Base-by-base conservation (phyloP, 2,113 vertebrate species). In the Psammodynastes pulverulentus region DNA sequence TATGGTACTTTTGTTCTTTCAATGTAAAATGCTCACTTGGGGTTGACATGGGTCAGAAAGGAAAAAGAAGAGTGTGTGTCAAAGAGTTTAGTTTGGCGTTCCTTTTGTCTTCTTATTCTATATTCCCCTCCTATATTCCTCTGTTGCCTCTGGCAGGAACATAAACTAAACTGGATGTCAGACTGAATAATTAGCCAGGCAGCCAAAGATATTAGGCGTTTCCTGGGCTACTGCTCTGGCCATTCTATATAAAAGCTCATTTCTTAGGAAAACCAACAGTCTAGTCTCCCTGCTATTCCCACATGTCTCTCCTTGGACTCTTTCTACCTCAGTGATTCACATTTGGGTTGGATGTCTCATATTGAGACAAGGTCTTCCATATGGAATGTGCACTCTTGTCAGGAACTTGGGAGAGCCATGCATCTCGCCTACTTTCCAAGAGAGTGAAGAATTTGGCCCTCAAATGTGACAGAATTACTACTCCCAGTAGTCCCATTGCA, bases 191-290 rank as follows among this genome's bases (percentile, higher is more conserved):
- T 89, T 84, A 92, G 85, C 52, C 51, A 21, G 46, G 10, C 93
- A 53, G 46, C 91, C 46, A 53, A 90, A 86, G 54, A 15, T 84
- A 24, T 67, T 48, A 51, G 79, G 26, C 6, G 43, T 85, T 89
- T 9, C 87, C 87, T 89, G 43, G 67, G 43, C 87, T 92, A 92
- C 51, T 84, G 51, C 43, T 89, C 52, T 89, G 87, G 87, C 87
- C 51, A n/a, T 26, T 89, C 67, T 89, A 45, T 92, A 84, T 48
- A 54, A 5, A 58, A 58, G 3, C 46, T 39, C 26, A 9, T 43
- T 51, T 52, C 51, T 21, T 34, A 58, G 51, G 62, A 87, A 85
- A 62, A 86, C 45, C 29, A 48, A 34, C 84, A n/a, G 5, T 53
- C 24, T 67, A n/a, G 48, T n/a, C 54, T 49, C 4, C 29, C 15